Conservation (phyloP, 1,140 invertebrate genomes). For the Aphis craccivora region DNA sequence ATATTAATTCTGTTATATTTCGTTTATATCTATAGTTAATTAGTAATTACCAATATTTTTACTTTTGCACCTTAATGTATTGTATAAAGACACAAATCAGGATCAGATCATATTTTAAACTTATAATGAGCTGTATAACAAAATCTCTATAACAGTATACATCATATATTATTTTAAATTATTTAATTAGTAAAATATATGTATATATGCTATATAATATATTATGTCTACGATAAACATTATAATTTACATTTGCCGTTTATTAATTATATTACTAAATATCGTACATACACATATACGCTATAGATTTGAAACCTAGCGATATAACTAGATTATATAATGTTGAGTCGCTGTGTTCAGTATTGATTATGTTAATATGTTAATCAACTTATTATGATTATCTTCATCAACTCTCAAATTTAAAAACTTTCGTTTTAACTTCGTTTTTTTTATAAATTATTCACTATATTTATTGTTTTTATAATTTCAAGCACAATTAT, state of each 20-base stretch:
- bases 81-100: background rate
- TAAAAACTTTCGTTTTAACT: background rate
- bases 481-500: background rate
- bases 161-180: background rate
- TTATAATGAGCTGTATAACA: background rate
- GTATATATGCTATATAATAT: background rate
- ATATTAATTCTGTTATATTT: background rate
- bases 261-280: background rate
- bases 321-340: background rate
- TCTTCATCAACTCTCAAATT: background rate
- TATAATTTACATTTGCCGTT: background rate
- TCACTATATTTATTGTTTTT: slow-evolving; percentile 9
- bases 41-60: background rate
- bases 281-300: background rate
- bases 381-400: slow-evolving; percentile 1
- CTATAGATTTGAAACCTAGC: background rate
- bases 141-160: background rate
- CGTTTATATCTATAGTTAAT: background rate
- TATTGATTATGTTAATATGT: background rate
- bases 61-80: background rate
- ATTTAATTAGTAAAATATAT: background rate
- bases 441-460: background rate
- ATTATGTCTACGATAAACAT: background rate
- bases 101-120: background rate
- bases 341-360: background rate